Evolutionary conservation across 1,140 invertebrate genomes (phyloP), one percentile per base, ranked within the genome.

Genomic region (Drosophila parabipectinata): DNA sequence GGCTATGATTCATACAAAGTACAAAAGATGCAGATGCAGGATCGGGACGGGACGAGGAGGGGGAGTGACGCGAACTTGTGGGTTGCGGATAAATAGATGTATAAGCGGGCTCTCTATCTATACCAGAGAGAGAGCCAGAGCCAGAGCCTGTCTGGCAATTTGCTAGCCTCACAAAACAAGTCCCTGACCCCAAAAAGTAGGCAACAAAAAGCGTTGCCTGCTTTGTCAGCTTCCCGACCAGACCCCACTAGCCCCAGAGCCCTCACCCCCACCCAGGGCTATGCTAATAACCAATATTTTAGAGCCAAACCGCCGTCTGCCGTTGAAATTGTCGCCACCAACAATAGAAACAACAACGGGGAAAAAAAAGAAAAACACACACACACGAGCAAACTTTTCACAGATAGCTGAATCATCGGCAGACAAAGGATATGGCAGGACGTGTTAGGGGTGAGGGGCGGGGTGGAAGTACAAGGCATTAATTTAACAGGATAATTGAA

Each of bases 261-360:
- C 7, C 34, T 48, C 18, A 28, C 54, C 26, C 14, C 21, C 37
- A 50, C 66, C 55, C 53, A 51, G 37, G 52, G 47, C 63, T 85
- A 84, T 84, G 81, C 72, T 85, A 84, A 84, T 84, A 84, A 85
- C 80, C 81, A 84, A 84, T 84, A 84, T 77, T 84, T 84, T 85
- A 85, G 72, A 85, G 67, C 80, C 59, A 66, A 77, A 44, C 50
- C 58, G 61, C 61, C 72, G 79, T 80, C 81, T 84, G 76, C 66
- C 57, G 26, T 63, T 45, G 52, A 79, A 79, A 75, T 83, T 84
- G 79, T 79, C 80, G 64, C 64, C 72, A 63, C 30, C 80, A 63
- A 76, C 74, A 75, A 69, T 56, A 52, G n/a, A 32, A 59, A 48
- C 14, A 41, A 41, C 14, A 41, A 41, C 12, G 2, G 15, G 15